A percentile compares a stretch with the other conserved stretches of the same genome.
Conservation (phyloP, 1,140 invertebrate species). For the Saccostrea glomerata region DNA sequence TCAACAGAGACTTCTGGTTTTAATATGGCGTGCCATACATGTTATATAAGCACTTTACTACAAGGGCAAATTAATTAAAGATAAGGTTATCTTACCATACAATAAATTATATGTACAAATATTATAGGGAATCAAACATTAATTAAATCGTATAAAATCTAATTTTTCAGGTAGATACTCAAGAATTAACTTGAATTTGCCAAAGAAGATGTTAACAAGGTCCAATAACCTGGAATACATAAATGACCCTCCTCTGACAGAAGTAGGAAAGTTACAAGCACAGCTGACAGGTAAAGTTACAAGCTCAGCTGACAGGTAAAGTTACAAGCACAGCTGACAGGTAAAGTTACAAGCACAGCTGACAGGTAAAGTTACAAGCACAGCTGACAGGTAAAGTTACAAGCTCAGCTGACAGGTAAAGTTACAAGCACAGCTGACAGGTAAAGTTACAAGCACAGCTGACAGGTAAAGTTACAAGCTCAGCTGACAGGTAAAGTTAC, state of each 20-base stretch:
- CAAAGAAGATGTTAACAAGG: slow-evolving; percentile 84
- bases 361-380: slow-evolving; percentile 83
- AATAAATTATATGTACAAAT: too few species aligned
- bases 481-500: slow-evolving; percentile 85
- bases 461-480: too few species aligned
- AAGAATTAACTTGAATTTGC: slow-evolving; percentile 91
- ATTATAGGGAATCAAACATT: neutral
- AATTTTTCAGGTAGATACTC: slow-evolving; percentile 62
- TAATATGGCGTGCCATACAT: too few species aligned
- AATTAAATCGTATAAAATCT: too few species aligned
- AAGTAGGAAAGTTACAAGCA: slow-evolving; percentile 82
- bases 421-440: slow-evolving; percentile 84
- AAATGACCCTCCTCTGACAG: slow-evolving; percentile 92
- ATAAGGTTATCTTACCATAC: too few species aligned
- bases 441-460: slow-evolving; percentile 80
- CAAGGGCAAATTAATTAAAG: too few species aligned
- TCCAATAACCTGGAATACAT: slow-evolving; percentile 84
- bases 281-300: slow-evolving; percentile 73
- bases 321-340: slow-evolving; percentile 84
- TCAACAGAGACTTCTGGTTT: too few species aligned
- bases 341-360: slow-evolving; percentile 81
- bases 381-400: too few species aligned
- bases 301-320: slow-evolving; percentile 88
- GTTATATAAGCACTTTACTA: too few species aligned
- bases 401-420: slow-evolving; percentile 88